phyloP scores from a whole-genome alignment of 1,140 invertebrate genomes.

The Drosophila aff. region DNA sequence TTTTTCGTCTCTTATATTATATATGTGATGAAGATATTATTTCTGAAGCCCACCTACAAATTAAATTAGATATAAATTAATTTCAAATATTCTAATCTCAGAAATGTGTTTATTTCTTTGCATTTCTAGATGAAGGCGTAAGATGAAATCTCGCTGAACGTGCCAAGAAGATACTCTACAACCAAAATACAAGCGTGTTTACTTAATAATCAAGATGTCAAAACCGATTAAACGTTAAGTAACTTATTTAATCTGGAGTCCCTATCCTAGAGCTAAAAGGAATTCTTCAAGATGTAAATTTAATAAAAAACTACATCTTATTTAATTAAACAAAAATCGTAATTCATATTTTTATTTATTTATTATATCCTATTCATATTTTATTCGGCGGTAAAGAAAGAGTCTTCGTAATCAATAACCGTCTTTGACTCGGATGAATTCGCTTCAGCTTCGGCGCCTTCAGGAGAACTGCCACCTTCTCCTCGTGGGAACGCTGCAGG shows the following conservation, averaged over 20 bases:
- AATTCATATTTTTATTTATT: no score
- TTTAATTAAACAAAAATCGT: no score
- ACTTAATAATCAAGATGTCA: no score
- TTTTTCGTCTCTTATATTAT: slow-evolving; percentile 11
- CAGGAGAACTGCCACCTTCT: slow-evolving; percentile 85
- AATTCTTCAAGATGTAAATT: no score
- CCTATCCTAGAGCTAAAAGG: no score
- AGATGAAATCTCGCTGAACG: neutral
- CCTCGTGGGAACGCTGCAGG: slow-evolving; percentile 85
- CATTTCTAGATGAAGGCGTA: neutral
- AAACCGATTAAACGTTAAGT: no score
- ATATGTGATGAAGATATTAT: slow-evolving; percentile 6
- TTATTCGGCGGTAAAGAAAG: no score
- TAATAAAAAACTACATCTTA: no score
- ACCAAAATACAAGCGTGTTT: no score
- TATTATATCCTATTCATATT: no score
- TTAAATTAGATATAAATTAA: neutral
- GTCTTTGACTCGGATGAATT: neutral
- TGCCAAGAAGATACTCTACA: neutral
- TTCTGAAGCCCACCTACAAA: neutral
- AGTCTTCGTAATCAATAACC: no score
- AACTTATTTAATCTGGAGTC: no score
- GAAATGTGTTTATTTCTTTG: neutral
- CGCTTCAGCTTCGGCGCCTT: slow-evolving; percentile 75
- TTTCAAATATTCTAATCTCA: neutral